Percentiles rank a stretch among this genome's conserved stretches.
Evolutionary conservation across 2,113 vertebrate genomes (phyloP).

Genomic region (Gymnogyps californianus): DNA sequence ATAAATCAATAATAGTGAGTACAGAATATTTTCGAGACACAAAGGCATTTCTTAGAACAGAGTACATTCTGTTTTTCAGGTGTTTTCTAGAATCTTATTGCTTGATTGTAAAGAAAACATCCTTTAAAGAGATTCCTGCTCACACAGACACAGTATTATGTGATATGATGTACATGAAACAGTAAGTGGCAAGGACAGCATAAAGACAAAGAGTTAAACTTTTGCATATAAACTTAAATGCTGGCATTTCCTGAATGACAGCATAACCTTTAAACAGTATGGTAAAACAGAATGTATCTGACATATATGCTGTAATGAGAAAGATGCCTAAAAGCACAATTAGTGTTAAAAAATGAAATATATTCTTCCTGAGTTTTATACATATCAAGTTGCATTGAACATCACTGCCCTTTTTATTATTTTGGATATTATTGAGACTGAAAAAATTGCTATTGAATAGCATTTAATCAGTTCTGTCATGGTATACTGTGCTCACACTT

Average conservation of each 20-base stretch:
- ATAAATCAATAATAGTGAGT: not conserved
- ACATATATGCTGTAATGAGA: not conserved
- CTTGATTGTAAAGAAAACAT: not conserved
- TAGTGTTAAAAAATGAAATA: not conserved
- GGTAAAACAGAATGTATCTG: conserved; percentile 2
- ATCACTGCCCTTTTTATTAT: not conserved
- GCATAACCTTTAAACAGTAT: conserved; percentile 31
- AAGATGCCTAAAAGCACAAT: conserved; percentile 5
- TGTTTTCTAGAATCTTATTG: not conserved
- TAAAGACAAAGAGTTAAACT: not conserved
- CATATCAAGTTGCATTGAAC: not conserved
- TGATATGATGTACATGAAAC: not conserved
- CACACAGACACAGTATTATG: not conserved
- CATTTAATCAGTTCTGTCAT: not conserved
- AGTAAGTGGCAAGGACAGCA: not conserved
- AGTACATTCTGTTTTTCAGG: not conserved
- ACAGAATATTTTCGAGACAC: not conserved
- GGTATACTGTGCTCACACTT: not conserved
- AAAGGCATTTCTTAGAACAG: not conserved
- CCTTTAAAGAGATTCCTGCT: not conserved
- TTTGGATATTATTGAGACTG: not conserved
- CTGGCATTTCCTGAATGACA: conserved; percentile 36
- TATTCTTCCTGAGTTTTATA: not conserved
- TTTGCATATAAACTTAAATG: not conserved
- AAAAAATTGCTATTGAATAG: not conserved